A percentile compares a stretch with the other conserved stretches of the same genome.
Conservation (phyloP, 2,888 invertebrate species). For the Watsonalla binaria region DNA sequence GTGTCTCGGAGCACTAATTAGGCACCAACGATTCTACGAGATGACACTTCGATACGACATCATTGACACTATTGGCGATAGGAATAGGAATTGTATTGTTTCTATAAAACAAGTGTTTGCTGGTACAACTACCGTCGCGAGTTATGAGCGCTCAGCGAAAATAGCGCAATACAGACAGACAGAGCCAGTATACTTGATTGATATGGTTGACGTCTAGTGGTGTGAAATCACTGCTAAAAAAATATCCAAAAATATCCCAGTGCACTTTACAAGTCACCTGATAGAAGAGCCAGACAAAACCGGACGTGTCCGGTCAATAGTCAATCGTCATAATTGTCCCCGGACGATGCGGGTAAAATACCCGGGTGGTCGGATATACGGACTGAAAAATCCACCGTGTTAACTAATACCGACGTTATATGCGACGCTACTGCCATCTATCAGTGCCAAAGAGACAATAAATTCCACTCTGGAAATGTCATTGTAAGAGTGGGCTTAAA, state of each 20-base stretch:
- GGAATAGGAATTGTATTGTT: background rate
- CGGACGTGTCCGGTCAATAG: slow-evolving; percentile 18
- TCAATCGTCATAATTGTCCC: slow-evolving; percentile 35
- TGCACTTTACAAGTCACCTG: background rate
- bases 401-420: slow-evolving; percentile 15
- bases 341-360: slow-evolving; percentile 4
- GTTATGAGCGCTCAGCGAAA: too few relatives aligned
- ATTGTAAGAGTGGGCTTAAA: background rate
- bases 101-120: background rate
- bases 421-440: slow-evolving; percentile 14
- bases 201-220: too few relatives aligned
- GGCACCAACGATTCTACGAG: slow-evolving; percentile 7
- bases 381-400: slow-evolving; percentile 8
- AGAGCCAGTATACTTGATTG: too few relatives aligned
- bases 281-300: slow-evolving; percentile 16
- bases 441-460: slow-evolving; percentile 5
- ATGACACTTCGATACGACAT: slow-evolving; percentile 2
- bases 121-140: too few relatives aligned
- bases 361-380: slow-evolving; percentile 17
- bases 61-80: background rate
- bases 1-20: slow-evolving; percentile 9
- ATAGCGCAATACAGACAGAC: too few relatives aligned
- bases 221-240: too few relatives aligned
- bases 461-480: background rate
- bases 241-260: background rate